Conservation (phyloP, 2,797 vertebrate genomes). For the Melanotaenia nigrans region DNA sequence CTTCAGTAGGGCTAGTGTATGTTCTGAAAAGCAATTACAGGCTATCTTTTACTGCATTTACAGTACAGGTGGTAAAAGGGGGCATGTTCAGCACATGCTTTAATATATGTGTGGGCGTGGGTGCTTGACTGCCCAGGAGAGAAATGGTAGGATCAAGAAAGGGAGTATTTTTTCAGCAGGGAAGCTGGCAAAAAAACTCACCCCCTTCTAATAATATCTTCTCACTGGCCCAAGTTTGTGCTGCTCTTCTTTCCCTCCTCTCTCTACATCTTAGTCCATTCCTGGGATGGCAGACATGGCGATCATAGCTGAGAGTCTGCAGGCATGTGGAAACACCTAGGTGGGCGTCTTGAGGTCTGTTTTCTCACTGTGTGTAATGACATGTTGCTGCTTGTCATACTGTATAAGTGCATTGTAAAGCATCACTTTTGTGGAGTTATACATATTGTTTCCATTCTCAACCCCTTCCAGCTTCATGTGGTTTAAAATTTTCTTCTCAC, state of each 20-base stretch:
- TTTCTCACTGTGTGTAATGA: neutral
- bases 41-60: constrained; percentile 6
- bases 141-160: constrained; percentile 42
- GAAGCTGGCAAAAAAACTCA: constrained; percentile 44
- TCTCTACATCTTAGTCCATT: constrained; percentile 59
- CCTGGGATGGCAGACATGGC: constrained; percentile 69
- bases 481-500: constrained; percentile 22
- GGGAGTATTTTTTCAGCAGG: constrained; percentile 52
- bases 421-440: constrained; percentile 10
- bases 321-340: constrained; percentile 58
- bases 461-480: constrained; percentile 4
- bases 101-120: neutral
- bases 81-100: neutral
- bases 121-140: constrained; percentile 25
- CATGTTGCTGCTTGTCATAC: constrained; percentile 45
- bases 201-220: constrained; percentile 69
- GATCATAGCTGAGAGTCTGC: constrained; percentile 64
- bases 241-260: constrained; percentile 27
- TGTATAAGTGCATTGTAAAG: constrained; percentile 13
- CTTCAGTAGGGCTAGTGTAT: constrained; percentile 1
- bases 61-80: constrained; percentile 28
- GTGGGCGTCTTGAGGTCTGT: constrained; percentile 42
- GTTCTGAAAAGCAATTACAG: constrained; percentile 11
- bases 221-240: constrained; percentile 38
- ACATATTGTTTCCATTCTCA: neutral